phyloP scores from a whole-genome alignment of 2,888 invertebrate genomes.

The Cistogaster globosa region DNA sequence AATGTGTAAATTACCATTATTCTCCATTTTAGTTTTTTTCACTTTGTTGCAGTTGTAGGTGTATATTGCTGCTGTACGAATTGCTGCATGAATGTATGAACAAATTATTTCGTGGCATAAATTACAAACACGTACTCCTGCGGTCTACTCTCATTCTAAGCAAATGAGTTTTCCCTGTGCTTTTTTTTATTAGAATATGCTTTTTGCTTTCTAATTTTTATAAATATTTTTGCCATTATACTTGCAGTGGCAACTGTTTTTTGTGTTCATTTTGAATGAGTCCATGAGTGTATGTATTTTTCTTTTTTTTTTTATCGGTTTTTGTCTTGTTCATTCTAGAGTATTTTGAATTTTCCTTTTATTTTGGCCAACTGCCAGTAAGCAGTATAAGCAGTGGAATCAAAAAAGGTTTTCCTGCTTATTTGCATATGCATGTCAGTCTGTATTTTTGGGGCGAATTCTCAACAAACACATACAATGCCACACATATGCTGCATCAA shows the following conservation, averaged over 20 bases:
- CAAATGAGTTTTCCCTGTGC: slow-evolving; percentile 44
- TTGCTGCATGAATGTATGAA: neutral
- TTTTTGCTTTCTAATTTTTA: slow-evolving; percentile 21
- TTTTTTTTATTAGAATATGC: slow-evolving; percentile 24
- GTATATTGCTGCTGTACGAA: neutral
- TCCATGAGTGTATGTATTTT: neutral
- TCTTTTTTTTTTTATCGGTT: slow-evolving; percentile 13
- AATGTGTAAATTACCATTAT: slow-evolving; percentile 33
- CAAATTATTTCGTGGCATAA: slow-evolving; percentile 29
- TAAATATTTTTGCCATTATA: slow-evolving; percentile 43
- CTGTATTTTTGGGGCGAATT: slow-evolving; percentile 36
- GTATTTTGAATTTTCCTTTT: slow-evolving; percentile 53
- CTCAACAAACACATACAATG: neutral
- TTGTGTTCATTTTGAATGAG: slow-evolving; percentile 42
- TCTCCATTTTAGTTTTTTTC: neutral
- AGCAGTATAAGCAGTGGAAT: slow-evolving; percentile 45
- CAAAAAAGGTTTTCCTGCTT: slow-evolving; percentile 48
- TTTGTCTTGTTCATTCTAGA: slow-evolving; percentile 38
- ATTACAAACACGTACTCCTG: slow-evolving; percentile 21
- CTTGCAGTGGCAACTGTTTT: slow-evolving; percentile 46
- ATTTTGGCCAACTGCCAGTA: slow-evolving; percentile 66
- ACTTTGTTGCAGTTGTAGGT: slow-evolving; percentile 10
- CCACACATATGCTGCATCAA: neutral
- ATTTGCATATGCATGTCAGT: slow-evolving; percentile 63
- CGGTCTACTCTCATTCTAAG: slow-evolving; percentile 39